Base-by-base conservation (phyloP, 2,888 invertebrate genomes). In the Augochlorella aurata region DNA sequence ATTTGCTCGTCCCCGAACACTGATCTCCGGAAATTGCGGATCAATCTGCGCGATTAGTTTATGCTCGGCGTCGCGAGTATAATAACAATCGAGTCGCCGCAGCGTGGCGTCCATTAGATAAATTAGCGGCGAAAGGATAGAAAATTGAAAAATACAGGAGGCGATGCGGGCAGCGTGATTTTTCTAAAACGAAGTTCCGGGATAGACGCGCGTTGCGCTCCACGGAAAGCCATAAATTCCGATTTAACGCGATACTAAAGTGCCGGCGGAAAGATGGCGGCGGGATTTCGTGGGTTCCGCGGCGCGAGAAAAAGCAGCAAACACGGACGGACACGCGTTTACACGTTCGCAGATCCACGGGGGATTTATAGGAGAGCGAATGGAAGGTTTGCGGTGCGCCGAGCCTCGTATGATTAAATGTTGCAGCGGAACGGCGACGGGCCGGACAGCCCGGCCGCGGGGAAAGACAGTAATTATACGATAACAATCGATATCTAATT, bases 211-310 rank as follows among this genome's bases (percentile, higher is more conserved):
- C n/a, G 49, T 47, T 61, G 45, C 65, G 50, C 54, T 69, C 66
- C 44, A 29, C 47, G 52, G 29, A 9, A 38, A 67, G 69, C 52
- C 58, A 71, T 74, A 81, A 81, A 81, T 70, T 81, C 65, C 21
- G 47, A 47, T 81, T 81, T 81, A 80, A 81, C 74, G 69, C 44
- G 70, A 74, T 61, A 58, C n/a, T 70, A 66, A 66, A 80, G 58
- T 29, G 44, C 44, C 9, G 78, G 70, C 18, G 54, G 71, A 71
- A 77, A 80, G 50, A 66, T 21, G 71, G 38, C 18, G 24, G 47
- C 21, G 21, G 29, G 54, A 66, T 71, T 58, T 67, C 66, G 47
- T 66, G 29, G 79, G 24, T 71, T 18, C 16, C 18, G 16, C n/a
- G 45, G 21, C 16, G 47, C 14, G 44, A 63, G 44, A 63, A 29